Conservation (phyloP, 2,888 invertebrate species). For the Stegana nigrithorax region DNA sequence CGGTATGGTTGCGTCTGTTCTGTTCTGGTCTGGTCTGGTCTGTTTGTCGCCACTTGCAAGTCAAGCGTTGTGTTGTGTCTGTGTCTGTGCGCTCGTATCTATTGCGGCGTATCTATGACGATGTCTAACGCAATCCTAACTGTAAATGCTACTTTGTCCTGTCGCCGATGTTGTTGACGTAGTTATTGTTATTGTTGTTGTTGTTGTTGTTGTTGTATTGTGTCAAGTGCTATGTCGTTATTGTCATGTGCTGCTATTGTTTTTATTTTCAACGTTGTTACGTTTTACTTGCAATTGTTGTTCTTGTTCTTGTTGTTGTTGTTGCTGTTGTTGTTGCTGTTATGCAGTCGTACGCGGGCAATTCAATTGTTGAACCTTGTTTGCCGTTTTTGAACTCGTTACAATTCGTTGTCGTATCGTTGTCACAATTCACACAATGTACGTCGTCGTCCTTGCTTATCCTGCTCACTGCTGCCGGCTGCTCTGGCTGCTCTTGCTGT, state of each 20-base stretch:
- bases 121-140: background rate
- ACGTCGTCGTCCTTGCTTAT: background rate
- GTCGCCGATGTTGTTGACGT: background rate
- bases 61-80: background rate
- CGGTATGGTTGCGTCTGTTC: too few species aligned
- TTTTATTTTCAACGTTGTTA: background rate
- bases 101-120: background rate
- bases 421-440: background rate
- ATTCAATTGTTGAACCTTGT: too few species aligned
- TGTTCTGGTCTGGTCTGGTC: too few species aligned
- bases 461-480: background rate
- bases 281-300: too few species aligned
- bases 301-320: constrained; percentile 11
- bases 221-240: background rate
- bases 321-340: constrained; percentile 21
- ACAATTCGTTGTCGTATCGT: background rate
- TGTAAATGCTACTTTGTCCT: background rate
- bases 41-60: background rate
- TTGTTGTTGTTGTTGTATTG: constrained; percentile 10
- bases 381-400: too few species aligned
- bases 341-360: too few species aligned
- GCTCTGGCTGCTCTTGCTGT: background rate
- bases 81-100: background rate
- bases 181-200: background rate
- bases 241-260: background rate